Conservation (phyloP, 1,140 invertebrate species). For the Artemia franciscana region DNA sequence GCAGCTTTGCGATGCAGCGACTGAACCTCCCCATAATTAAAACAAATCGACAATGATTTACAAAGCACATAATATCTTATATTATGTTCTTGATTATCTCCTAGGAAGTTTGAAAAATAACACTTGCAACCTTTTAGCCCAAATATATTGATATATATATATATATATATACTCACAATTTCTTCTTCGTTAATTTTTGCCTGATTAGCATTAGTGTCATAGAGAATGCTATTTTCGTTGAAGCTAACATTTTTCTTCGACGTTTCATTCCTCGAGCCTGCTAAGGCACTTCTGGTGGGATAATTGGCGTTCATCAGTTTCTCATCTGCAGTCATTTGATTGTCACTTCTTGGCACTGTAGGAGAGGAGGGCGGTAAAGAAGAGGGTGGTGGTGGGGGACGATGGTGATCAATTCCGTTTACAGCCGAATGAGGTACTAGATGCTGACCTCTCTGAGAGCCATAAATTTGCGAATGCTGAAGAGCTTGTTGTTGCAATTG, state of each 20-base stretch:
- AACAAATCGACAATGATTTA: too few relatives aligned
- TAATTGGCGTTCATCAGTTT: conserved; percentile 14
- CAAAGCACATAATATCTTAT: too few relatives aligned
- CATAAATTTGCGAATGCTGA: conserved; percentile 7
- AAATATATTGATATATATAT: too few relatives aligned
- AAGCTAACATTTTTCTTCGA: conserved; percentile 41
- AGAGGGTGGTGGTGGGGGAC: conserved; percentile 9
- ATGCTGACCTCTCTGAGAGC: background rate
- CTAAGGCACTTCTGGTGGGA: conserved; percentile 22
- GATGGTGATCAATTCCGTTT: background rate
- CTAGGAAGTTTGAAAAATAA: too few relatives aligned
- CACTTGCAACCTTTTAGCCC: too few relatives aligned
- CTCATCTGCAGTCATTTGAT: background rate
- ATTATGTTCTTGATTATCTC: too few relatives aligned
- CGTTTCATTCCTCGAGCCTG: background rate
- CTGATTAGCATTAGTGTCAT: conserved; percentile 20
- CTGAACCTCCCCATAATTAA: too few relatives aligned
- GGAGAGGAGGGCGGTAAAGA: conserved; percentile 10
- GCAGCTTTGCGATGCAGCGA: too few relatives aligned
- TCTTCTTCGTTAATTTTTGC: conserved; percentile 48
- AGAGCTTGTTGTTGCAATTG: conserved; percentile 14
- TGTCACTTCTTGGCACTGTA: conserved; percentile 1
- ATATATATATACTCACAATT: conserved; percentile 42
- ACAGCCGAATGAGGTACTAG: background rate
- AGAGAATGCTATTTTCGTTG: conserved; percentile 6